Percentiles rank a stretch among this genome's conserved stretches.
These are phyloP conservation scores for Petrophora chlorosata DNA, from an alignment of 2,888 invertebrate genomes.

Conservation along the genomic window DNA sequence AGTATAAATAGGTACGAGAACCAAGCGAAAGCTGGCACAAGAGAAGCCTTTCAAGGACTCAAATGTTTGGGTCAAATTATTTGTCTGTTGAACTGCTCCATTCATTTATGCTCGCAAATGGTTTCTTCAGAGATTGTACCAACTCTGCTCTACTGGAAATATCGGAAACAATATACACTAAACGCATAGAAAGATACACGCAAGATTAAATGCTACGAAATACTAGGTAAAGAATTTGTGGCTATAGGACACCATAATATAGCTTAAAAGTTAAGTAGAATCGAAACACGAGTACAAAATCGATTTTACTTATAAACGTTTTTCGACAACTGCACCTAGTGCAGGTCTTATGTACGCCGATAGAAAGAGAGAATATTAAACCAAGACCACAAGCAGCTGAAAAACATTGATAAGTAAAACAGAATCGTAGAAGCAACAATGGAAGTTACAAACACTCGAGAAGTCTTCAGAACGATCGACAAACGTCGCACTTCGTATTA, in stretches of 20 bases:
- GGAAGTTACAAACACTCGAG: constrained; percentile 73
- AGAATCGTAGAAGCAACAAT: constrained; percentile 63
- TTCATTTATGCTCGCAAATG: no score
- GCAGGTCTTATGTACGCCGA: background rate
- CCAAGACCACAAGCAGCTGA: constrained; percentile 1
- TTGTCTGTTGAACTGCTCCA: no score
- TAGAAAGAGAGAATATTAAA: background rate
- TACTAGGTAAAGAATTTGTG: constrained; percentile 33
- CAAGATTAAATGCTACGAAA: constrained; percentile 36
- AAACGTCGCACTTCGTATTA: constrained; percentile 72
- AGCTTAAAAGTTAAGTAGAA: constrained; percentile 36
- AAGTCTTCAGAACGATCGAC: constrained; percentile 64
- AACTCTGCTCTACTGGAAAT: constrained; percentile 35
- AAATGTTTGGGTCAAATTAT: background rate
- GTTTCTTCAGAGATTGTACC: constrained; percentile 32
- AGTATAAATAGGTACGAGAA: constrained; percentile 25
- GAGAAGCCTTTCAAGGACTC: background rate
- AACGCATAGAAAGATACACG: constrained; percentile 33
- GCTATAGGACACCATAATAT: constrained; percentile 34
- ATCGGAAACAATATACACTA: constrained; percentile 25
- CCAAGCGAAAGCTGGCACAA: constrained; percentile 10
- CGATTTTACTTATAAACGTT: constrained; percentile 30
- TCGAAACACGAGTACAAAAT: constrained; percentile 27
- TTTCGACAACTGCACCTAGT: constrained; percentile 2
- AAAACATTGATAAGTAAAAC: constrained; percentile 31